These are phyloP conservation scores for Perodicticus potto DNA, from an alignment of 2,797 vertebrate genomes.

Conservation along the genomic window DNA sequence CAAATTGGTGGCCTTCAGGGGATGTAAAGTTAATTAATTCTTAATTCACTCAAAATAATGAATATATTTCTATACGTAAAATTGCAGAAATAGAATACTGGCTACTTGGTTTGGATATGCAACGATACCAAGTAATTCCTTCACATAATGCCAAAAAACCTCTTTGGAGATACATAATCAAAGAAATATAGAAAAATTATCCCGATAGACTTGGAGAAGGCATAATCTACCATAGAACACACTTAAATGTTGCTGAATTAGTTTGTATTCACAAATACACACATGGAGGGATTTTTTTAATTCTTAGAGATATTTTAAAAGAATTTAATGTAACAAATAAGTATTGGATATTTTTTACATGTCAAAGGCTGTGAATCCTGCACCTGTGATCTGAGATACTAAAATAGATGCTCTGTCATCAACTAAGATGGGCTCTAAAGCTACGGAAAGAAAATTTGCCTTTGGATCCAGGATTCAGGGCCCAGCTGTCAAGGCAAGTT, in stretches of 20 bases:
- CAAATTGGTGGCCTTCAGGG: background rate
- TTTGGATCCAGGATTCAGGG: background rate
- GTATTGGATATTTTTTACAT: background rate
- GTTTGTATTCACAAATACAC: background rate
- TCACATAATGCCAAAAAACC: background rate
- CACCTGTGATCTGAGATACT: background rate
- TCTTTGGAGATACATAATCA: background rate
- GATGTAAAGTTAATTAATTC: slow-evolving; percentile 44
- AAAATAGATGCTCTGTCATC: background rate
- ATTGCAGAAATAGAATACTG: background rate
- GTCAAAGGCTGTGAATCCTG: background rate
- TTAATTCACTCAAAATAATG: slow-evolving; percentile 46
- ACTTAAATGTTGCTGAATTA: background rate
- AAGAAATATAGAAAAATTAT: background rate
- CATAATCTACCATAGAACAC: background rate
- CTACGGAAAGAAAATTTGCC: background rate
- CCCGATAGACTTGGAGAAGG: background rate
- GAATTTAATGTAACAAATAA: background rate
- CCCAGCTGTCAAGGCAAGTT: background rate
- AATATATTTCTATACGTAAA: background rate
- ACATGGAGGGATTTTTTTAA: background rate
- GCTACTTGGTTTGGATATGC: background rate
- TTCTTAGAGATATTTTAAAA: background rate
- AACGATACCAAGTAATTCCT: background rate
- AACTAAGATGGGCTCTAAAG: background rate